Base-by-base conservation (phyloP, 2,113 vertebrate species). In the Canis aureus region DNA sequence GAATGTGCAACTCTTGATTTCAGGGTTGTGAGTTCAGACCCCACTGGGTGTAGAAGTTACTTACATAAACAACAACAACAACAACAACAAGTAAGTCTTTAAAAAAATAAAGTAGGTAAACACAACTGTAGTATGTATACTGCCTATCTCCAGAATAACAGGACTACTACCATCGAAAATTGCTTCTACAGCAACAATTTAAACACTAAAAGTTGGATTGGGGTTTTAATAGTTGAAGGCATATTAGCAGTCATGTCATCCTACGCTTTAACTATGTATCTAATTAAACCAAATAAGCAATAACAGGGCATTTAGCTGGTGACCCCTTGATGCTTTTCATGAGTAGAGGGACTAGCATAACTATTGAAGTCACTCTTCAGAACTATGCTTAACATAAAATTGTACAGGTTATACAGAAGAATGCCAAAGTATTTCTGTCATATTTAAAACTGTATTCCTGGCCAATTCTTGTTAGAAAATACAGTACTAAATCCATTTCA, bases 321-420 rank as follows among this genome's bases (percentile, higher is more conserved):
- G 64, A 94, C 16, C 8, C 25, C 76, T 96, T 85, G 62, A 51
- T 51, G 32, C 25, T 93, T 91, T 89, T 84, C 67, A 43, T 35
- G 79, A 94, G 25, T 95, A 51, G 19, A 53, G 5, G 93, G 80
- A 80, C 23, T 53, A 88, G 73, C 7, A 74, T 29, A 89, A 83
- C 1, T 71, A 53, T 0, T 92, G 53, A 93, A 88, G 79, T 91
- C 84, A 87, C 8, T 73, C 43, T 88, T 95, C 43, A 88, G 57
- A 81, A 96, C 35, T 88, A 32, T 66, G 51, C 43, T 94, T 91
- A 95, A 93, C 23, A 66, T 85, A 89, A 82, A 81, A 89, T 27
- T 43, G 81, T 55, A 60, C 22, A 86, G 64, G 51, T 89, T 84
- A 83, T 80, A 92, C 23, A 43, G n/a, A 60, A 89, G 67, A 60